phyloP scores from a whole-genome alignment of 2,888 invertebrate genomes.

The Xestia rhomboidea region DNA sequence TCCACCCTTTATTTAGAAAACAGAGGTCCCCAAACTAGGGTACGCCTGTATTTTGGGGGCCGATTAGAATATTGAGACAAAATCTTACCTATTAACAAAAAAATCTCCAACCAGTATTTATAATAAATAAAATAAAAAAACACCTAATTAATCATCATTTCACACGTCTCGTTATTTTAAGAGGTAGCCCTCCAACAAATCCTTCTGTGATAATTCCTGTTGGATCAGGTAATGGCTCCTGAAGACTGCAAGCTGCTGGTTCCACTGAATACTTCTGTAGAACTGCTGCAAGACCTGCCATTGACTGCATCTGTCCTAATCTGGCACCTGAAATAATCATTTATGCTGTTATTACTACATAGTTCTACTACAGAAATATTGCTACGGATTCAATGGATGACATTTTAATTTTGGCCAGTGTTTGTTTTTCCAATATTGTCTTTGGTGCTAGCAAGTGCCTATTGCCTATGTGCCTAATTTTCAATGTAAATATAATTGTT shows the following conservation, averaged over 20 bases:
- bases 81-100: not conserved
- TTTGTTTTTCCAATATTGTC: not conserved
- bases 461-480: too few relatives aligned
- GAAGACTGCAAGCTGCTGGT: slow-evolving; percentile 77
- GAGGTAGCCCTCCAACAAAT: slow-evolving; percentile 79
- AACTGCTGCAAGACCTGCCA: slow-evolving; percentile 83
- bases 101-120: slow-evolving; percentile 12
- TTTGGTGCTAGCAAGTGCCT: not conserved
- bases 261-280: slow-evolving; percentile 79
- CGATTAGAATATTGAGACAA: not conserved
- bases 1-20: too few relatives aligned
- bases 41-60: too few relatives aligned
- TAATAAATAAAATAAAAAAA: too few relatives aligned
- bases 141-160: slow-evolving; percentile 21
- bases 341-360: not conserved
- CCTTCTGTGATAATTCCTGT: slow-evolving; percentile 80
- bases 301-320: slow-evolving; percentile 84
- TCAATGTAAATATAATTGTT: not conserved
- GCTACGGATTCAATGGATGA: not conserved
- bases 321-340: slow-evolving; percentile 79
- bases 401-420: not conserved
- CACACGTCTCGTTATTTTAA: slow-evolving; percentile 74
- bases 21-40: too few relatives aligned
- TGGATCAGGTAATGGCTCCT: slow-evolving; percentile 78
- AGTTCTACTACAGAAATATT: not conserved